Evolutionary conservation across 2,888 invertebrate species (phyloP), one percentile per base, ranked within the genome.

Genomic region (Heliconius ismenius): DNA sequence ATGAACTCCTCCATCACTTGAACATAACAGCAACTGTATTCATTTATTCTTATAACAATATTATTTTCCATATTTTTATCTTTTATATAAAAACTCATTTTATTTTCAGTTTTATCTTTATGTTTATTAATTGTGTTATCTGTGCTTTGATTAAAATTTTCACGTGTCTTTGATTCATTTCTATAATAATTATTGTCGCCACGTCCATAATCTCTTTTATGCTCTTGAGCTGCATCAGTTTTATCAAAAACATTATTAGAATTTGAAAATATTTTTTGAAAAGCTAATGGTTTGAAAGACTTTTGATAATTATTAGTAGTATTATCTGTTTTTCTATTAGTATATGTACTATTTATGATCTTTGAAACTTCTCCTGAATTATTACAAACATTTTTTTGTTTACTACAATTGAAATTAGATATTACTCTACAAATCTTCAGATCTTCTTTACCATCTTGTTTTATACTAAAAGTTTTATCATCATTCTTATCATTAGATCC

Each of bases 1-100:
- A 92, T 74, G 0, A 81, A 78, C 18, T 88, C 85, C 62, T 92
- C 92, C 86, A 92, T 86, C 3, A 88, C 86, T 77, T 92, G 92
- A 1, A 78, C 83, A 28, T 85, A 89, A n/a, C 78, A 80, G 76
- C 91, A 91, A 0, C 86, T 72, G 81, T 83, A 88, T 79, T 92
- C 92, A 0, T 89, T 88, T 4, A 86, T 83, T 69, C 88, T 84
- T 0, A 69, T 73, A 39, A 54, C 81, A 4, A 91, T 78, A 72
- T 82, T 86, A 1, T 82, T 26, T 15, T 83, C 82, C 76, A 86
- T 82, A 3, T 65, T 43, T 54, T 80, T 77, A 82, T 72, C 82
- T 58, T 83, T 86, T 1, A 86, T 81, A 49, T 60, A 15, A 80
- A 85, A 91, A 18, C 67, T 82, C 54, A 78, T 84, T 11, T 79